Percentiles rank a stretch among this genome's conserved stretches.
Evolutionary conservation across 35 echinoderm and acorn worm genomes (phyloP).

Genomic region (Patiria miniata): DNA sequence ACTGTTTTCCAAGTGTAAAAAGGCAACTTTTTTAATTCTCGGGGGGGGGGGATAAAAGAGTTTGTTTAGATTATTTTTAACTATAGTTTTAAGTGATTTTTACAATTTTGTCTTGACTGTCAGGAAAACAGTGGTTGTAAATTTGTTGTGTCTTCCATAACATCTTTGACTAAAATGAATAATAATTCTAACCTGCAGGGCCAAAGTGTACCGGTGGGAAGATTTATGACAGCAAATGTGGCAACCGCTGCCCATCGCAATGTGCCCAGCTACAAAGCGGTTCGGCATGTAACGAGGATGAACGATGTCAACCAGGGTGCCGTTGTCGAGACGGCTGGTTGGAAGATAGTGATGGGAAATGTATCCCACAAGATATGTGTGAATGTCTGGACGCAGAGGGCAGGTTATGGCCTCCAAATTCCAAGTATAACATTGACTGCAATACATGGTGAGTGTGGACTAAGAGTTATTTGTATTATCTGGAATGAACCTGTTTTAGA

Average conservation of each 20-base stretch:
- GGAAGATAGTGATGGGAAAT: slow-evolving; percentile 47
- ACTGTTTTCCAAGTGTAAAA: too few species aligned
- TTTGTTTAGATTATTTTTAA: too few species aligned
- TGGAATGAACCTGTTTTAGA: too few species aligned
- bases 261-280: slow-evolving; percentile 59
- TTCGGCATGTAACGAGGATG: slow-evolving; percentile 10
- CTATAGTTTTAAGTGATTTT: too few species aligned
- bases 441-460: slow-evolving; percentile 40
- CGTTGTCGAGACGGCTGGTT: slow-evolving; percentile 53
- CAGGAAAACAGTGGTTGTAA: too few species aligned
- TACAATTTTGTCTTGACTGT: too few species aligned
- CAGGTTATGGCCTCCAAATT: slow-evolving; percentile 35
- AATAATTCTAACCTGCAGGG: slow-evolving; percentile 41
- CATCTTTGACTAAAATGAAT: not conserved
- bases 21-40: too few species aligned
- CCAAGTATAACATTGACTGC: slow-evolving; percentile 28
- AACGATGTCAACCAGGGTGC: slow-evolving; percentile 47
- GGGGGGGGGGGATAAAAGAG: too few species aligned
- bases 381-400: slow-evolving; percentile 53
- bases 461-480: too few species aligned
- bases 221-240: slow-evolving; percentile 36
- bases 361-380: slow-evolving; percentile 52
- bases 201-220: slow-evolving; percentile 34
- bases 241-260: slow-evolving; percentile 40
- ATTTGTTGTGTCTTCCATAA: too few species aligned